Percentiles rank a stretch among this genome's conserved stretches.
Conservation (phyloP, 2,113 vertebrate species). For the Pavo muticus region DNA sequence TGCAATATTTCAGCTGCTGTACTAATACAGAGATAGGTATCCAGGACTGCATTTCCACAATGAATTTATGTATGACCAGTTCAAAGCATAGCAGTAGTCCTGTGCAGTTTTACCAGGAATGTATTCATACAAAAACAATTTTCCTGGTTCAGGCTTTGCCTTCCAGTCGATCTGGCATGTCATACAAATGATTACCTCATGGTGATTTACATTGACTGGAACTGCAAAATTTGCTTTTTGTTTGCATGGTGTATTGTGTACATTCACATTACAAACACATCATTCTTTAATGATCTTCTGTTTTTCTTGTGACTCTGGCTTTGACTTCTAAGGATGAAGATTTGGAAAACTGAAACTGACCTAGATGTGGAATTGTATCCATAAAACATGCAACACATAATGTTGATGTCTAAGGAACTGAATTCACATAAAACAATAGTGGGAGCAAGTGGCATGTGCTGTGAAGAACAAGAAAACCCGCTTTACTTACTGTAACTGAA, state of each 20-base stretch:
- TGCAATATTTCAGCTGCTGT: background rate
- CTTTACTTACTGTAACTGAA: background rate
- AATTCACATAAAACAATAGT: slow-evolving; percentile 21
- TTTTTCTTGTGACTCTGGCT: background rate
- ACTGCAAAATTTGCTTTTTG: background rate
- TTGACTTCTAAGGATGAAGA: background rate
- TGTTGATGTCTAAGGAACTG: slow-evolving; percentile 6
- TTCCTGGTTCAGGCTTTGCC: background rate
- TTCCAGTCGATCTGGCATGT: background rate
- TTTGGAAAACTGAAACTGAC: slow-evolving; percentile 15
- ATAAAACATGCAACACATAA: background rate
- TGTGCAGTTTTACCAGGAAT: background rate
- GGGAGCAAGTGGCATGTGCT: background rate
- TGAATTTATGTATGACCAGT: background rate
- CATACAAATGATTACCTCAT: background rate
- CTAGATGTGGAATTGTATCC: background rate
- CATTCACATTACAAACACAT: background rate
- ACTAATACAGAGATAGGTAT: background rate
- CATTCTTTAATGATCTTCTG: background rate
- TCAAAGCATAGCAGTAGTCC: background rate
- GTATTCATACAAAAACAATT: background rate
- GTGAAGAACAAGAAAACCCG: background rate
- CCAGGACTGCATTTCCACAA: background rate
- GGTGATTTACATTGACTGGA: background rate
- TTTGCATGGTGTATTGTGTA: background rate